A percentile compares a stretch with the other conserved stretches of the same genome.
phyloP scores from a whole-genome alignment of 2,888 invertebrate species.

The Fragum whitleyi region DNA sequence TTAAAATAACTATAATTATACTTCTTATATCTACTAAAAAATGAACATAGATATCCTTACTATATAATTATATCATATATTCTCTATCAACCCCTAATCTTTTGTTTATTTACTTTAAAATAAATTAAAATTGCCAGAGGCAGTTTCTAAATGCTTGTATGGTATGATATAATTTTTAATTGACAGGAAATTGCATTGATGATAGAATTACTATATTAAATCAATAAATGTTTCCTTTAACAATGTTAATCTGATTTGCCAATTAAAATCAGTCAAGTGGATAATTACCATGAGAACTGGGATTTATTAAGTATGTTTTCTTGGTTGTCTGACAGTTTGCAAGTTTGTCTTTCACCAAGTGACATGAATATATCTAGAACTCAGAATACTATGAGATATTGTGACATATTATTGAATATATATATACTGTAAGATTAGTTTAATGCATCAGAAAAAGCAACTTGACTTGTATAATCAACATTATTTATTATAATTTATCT shows the following conservation, averaged over 20 bases:
- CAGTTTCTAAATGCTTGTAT: neutral
- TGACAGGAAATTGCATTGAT: conserved; percentile 1
- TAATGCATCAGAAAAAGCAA: no score
- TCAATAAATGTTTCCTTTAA: conserved; percentile 15
- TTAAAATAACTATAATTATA: no score
- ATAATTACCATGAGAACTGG: neutral
- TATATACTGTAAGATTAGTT: neutral
- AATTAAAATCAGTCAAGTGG: conserved; percentile 3
- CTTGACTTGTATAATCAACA: no score
- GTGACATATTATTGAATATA: neutral
- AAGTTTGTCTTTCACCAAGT: neutral
- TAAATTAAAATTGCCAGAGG: neutral
- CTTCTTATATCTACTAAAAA: no score
- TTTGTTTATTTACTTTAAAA: no score
- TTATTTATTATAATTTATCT: no score
- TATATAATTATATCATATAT: no score
- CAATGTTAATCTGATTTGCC: neutral
- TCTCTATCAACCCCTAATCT: no score
- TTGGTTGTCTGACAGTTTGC: neutral
- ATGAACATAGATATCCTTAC: no score
- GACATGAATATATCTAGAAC: neutral
- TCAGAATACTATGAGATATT: neutral
- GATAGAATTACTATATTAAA: neutral
- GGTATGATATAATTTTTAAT: neutral
- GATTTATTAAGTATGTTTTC: neutral